These are phyloP conservation scores for Linnaemya vulpina DNA, from an alignment of 2,888 invertebrate species.

Conservation along the genomic window DNA sequence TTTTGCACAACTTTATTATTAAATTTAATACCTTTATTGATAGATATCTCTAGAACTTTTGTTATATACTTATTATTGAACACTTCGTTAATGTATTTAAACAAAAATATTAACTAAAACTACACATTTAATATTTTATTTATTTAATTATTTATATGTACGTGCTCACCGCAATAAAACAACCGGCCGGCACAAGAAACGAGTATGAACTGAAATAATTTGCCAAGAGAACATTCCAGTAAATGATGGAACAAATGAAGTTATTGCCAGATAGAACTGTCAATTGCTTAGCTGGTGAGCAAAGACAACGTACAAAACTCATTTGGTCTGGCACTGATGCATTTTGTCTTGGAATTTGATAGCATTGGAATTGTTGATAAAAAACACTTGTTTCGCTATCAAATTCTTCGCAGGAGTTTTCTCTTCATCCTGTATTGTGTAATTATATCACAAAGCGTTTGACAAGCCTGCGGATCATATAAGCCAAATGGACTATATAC, in stretches of 20 bases:
- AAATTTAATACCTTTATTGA: neutral
- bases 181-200: neutral
- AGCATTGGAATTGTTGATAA: too few species aligned
- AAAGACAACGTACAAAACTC: neutral
- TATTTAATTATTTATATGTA: too few species aligned
- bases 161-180: neutral
- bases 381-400: too few species aligned
- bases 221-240: too few species aligned
- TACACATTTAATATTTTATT: neutral
- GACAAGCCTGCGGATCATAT: too few species aligned
- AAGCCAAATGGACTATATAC: too few species aligned
- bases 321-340: neutral
- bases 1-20: neutral
- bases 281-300: neutral
- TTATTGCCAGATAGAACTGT: neutral
- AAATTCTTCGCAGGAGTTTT: too few species aligned
- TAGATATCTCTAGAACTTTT: neutral
- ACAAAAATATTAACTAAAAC: neutral
- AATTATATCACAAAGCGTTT: too few species aligned
- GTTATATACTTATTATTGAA: neutral
- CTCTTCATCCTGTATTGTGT: too few species aligned
- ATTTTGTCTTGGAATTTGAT: too few species aligned
- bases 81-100: neutral
- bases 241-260: too few species aligned
- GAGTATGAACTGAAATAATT: neutral